Conservation (phyloP, 2,888 invertebrate genomes). For the Lacanobia wlatinum region DNA sequence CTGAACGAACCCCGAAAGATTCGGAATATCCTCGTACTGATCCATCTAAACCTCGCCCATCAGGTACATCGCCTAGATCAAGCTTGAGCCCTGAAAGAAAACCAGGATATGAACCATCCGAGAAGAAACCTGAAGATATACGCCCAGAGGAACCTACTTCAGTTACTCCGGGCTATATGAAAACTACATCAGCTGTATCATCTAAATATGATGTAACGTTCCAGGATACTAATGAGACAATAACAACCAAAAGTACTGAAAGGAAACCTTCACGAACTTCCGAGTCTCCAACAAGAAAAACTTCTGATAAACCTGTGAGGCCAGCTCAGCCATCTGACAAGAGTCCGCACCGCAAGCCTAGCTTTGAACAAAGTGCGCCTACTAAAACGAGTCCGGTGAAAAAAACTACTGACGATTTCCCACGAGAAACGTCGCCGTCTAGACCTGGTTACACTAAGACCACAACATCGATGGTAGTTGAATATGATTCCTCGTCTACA, state of each 20-base stretch:
- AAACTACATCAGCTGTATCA: slow-evolving; percentile 37
- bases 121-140: slow-evolving; percentile 38
- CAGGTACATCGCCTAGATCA: slow-evolving; percentile 45
- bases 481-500: slow-evolving; percentile 54
- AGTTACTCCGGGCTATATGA: slow-evolving; percentile 39
- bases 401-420: slow-evolving; percentile 25
- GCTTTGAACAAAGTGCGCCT: slow-evolving; percentile 13
- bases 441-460: slow-evolving; percentile 56
- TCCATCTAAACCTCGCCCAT: slow-evolving; percentile 26
- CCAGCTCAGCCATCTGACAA: slow-evolving; percentile 42
- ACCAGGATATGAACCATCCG: slow-evolving; percentile 33
- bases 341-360: slow-evolving; percentile 50
- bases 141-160: slow-evolving; percentile 21
- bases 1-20: slow-evolving; percentile 36
- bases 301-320: slow-evolving; percentile 40
- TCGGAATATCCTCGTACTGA: slow-evolving; percentile 1
- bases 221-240: slow-evolving; percentile 35
- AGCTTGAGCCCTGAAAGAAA: slow-evolving; percentile 59
- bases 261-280: slow-evolving; percentile 40
- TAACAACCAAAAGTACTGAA: slow-evolving; percentile 35
- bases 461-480: slow-evolving; percentile 55
- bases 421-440: slow-evolving; percentile 40
- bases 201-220: slow-evolving; percentile 43
- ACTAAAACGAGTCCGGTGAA: slow-evolving; percentile 53
- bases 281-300: slow-evolving; percentile 52